Evolutionary conservation across 2,888 invertebrate species (phyloP).

Genomic region (Zootermopsis nevadensis): DNA sequence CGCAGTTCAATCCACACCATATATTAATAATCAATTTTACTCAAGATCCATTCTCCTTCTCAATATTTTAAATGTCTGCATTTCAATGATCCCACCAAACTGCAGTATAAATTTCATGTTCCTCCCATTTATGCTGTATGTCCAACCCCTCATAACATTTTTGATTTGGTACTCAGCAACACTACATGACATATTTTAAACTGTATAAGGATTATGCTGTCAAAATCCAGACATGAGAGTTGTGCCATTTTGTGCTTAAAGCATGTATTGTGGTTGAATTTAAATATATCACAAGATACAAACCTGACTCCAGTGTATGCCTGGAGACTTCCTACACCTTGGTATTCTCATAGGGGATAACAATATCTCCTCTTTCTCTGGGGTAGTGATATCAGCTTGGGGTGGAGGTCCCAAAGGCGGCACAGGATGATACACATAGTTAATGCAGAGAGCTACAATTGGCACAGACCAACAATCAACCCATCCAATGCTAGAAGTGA

Average conservation of each 20-base stretch:
- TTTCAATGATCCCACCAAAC: no score
- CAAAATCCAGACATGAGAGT: neutral
- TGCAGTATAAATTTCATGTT: no score
- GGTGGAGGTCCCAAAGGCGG: constrained; percentile 89
- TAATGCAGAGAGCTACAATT: constrained; percentile 90
- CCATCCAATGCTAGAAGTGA: constrained; percentile 78
- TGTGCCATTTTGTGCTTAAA: neutral
- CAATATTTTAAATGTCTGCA: no score
- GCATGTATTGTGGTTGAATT: neutral
- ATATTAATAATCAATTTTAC: no score
- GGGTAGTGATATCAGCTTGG: constrained; percentile 92
- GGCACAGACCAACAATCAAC: constrained; percentile 97
- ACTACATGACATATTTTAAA: constrained; percentile 24
- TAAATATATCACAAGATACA: neutral
- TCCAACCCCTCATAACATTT: no score
- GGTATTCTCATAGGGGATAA: constrained; percentile 93
- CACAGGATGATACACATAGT: constrained; percentile 92
- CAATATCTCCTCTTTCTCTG: constrained; percentile 93
- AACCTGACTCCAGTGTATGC: constrained; percentile 70
- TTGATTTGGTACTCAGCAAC: no score
- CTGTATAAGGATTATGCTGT: neutral
- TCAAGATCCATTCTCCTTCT: no score
- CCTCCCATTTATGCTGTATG: no score
- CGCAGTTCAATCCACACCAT: no score
- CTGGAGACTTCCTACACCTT: constrained; percentile 76